phyloP scores from a whole-genome alignment of 1,140 invertebrate species.

The Dinoponera quadriceps region DNA sequence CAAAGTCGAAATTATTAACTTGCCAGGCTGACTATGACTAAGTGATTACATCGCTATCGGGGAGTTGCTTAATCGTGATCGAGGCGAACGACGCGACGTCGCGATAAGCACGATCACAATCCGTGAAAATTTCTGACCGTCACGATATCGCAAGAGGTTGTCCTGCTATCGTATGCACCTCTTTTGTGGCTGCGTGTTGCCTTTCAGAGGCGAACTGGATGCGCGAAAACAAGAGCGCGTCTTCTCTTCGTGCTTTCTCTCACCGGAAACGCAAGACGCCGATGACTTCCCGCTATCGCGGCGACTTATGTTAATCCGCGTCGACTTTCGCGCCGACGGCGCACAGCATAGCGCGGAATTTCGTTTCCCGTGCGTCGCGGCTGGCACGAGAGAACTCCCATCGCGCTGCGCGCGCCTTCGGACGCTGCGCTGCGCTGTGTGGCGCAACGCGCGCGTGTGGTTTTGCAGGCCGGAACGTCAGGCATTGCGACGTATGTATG shows the following conservation, averaged over 20 bases:
- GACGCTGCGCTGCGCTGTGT: neutral
- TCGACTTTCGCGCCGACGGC: slow-evolving; percentile 41
- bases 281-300: slow-evolving; percentile 9
- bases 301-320: slow-evolving; percentile 15
- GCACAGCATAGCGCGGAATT: slow-evolving; percentile 14
- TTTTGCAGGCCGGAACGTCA: slow-evolving; percentile 63
- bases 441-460: slow-evolving; percentile 53
- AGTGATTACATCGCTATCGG: slow-evolving; percentile 3
- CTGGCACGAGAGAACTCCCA: neutral
- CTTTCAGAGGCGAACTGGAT: neutral
- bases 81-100: neutral
- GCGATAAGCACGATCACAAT: neutral
- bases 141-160: neutral
- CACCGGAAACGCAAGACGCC: slow-evolving; percentile 28
- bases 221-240: slow-evolving; percentile 13
- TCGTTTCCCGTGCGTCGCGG: slow-evolving; percentile 2
- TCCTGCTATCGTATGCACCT: neutral
- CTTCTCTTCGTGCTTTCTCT: slow-evolving; percentile 18
- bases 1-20: slow-evolving; percentile 23
- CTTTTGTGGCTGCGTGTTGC: too few relatives aligned
- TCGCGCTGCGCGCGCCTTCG: too few relatives aligned
- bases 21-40: neutral
- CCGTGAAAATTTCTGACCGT: neutral
- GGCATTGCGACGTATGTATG: slow-evolving; percentile 51
- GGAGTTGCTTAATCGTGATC: neutral